phyloP scores from a whole-genome alignment of 2,888 invertebrate species.

The Orthonevra nobilis region DNA sequence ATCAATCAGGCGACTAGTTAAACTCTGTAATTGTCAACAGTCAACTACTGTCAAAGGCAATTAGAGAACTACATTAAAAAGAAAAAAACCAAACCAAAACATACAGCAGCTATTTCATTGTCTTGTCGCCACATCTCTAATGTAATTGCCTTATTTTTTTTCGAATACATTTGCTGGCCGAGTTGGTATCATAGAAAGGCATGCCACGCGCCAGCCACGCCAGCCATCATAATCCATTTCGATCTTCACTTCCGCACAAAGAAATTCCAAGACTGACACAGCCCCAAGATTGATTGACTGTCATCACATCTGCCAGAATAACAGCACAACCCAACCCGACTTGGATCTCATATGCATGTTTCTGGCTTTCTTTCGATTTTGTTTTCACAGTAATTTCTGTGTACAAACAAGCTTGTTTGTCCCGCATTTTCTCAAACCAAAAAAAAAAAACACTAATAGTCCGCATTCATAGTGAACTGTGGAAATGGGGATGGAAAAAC shows the following conservation, averaged over 20 bases:
- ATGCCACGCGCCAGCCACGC: no score
- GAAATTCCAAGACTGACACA: conserved; percentile 15
- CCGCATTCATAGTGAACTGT: conserved; percentile 35
- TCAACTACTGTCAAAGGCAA: conserved; percentile 53
- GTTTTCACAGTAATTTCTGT: not conserved
- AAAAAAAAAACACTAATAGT: conserved; percentile 33
- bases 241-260: conserved; percentile 52
- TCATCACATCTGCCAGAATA: conserved; percentile 44
- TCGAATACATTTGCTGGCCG: conserved; percentile 21
- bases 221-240: conserved; percentile 18
- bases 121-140: conserved; percentile 34
- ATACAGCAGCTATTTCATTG: conserved; percentile 38
- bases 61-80: no score
- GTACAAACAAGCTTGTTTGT: conserved; percentile 40
- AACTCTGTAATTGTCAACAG: conserved; percentile 53
- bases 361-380: not conserved
- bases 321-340: no score
- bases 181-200: conserved; percentile 21
- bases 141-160: conserved; percentile 45
- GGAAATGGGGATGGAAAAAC: not conserved
- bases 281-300: conserved; percentile 61
- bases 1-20: conserved; percentile 24
- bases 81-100: conserved; percentile 4
- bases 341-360: no score
- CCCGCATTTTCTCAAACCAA: conserved; percentile 23